Base-by-base conservation (phyloP, 2,113 vertebrate species). In the Sylvilagus bachmani region DNA sequence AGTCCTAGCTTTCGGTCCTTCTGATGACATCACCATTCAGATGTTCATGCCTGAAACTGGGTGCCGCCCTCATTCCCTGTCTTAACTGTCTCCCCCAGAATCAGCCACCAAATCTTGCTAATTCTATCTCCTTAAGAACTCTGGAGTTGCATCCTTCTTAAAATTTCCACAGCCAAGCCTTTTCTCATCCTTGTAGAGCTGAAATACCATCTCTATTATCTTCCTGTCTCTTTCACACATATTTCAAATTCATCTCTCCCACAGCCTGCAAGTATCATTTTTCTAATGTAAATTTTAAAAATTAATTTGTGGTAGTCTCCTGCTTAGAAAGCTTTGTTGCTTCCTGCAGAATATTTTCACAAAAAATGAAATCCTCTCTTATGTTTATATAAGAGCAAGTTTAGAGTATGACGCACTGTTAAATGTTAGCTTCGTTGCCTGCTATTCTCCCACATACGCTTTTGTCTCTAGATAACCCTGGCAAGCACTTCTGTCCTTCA, bases 281-380 rank as follows among this genome's bases (percentile, higher is more conserved):
- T 91, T 70, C 67, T 89, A 80, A 51, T 16, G 38, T 12, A 62
- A 62, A 89, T n/a, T 58, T 58, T 1, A 58, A 58, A 58, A 17
- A 58, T 58, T 58, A 16, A 58, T 58, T 58, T 58, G 12, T 44
- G 6, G 7, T 44, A 44, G 44, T 62, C 17, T 84, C 16, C n/a
- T 69, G 7, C 2, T 51, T 90, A 61, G 31, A 78, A 33, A 53
- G 14, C 13, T 73, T 82, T 75, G 19, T 75, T 83, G 21, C n/a
- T 83, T 70, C 17, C 14, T 11, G 19, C 49, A 53, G 12, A 91
- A 89, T 10, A 71, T 86, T 94, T 94, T 49, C 12, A 84, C 53
- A 6, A 36, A 86, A 86, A 86, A 78, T 70, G 17, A 90, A 96
- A 38, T 13, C 1, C 16, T 95, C 81, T 67, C 25, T 90, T 83